These are phyloP conservation scores for Nomia melanderi DNA, from an alignment of 1,140 invertebrate genomes.

Conservation along the genomic window DNA sequence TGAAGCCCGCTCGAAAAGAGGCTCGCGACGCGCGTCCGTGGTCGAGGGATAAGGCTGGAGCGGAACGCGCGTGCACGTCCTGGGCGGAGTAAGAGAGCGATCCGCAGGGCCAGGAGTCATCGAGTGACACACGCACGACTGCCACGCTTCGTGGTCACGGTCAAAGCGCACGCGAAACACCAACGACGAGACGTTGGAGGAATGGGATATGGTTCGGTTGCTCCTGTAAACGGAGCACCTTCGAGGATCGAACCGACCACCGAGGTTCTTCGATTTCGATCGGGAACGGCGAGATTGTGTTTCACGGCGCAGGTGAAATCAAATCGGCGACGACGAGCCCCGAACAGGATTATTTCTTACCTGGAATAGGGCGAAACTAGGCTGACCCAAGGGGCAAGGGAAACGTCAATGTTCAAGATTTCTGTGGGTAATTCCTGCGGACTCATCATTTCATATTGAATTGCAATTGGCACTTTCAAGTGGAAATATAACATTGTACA, in stretches of 20 bases:
- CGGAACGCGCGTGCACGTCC: slow-evolving; percentile 75
- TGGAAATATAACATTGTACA: too few relatives aligned
- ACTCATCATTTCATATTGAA: too few relatives aligned
- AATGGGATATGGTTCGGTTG: slow-evolving; percentile 74
- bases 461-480: too few relatives aligned
- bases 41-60: slow-evolving; percentile 54
- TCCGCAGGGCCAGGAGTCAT: slow-evolving; percentile 73
- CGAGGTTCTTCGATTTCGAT: slow-evolving; percentile 57
- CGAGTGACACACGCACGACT: slow-evolving; percentile 78
- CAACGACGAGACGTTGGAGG: slow-evolving; percentile 47
- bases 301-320: slow-evolving; percentile 39
- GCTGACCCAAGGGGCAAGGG: too few relatives aligned
- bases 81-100: slow-evolving; percentile 73
- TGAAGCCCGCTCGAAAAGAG: slow-evolving; percentile 21
- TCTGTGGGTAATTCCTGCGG: too few relatives aligned
- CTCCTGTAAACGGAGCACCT: slow-evolving; percentile 70
- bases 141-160: slow-evolving; percentile 77
- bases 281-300: slow-evolving; percentile 48
- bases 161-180: slow-evolving; percentile 70
- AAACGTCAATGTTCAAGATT: too few relatives aligned
- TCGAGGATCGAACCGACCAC: slow-evolving; percentile 51
- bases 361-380: too few relatives aligned
- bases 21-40: slow-evolving; percentile 1
- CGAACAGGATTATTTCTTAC: too few relatives aligned
- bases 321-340: slow-evolving; percentile 6